Evolutionary conservation across 30 jellyfish, hydroid and myxozoan genomes (phyloP).

Genomic region (Turritopsis rubra): DNA sequence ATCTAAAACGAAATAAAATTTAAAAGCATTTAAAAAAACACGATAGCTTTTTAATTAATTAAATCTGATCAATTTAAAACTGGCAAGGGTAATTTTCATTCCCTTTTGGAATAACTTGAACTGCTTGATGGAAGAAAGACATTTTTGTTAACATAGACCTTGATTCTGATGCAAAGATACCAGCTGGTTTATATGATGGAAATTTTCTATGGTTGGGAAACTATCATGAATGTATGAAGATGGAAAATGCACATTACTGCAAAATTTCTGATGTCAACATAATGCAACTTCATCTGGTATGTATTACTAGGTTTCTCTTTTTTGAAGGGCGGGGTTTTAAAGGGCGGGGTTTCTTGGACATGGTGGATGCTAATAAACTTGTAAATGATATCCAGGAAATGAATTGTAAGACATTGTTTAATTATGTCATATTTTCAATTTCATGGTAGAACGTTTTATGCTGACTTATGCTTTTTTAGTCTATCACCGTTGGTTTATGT

Average conservation of each 20-base stretch:
- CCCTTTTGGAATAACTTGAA: background rate
- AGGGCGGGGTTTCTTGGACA: too few species aligned
- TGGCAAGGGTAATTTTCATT: too few species aligned
- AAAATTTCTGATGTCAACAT: background rate
- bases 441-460: background rate
- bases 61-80: too few species aligned
- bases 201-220: conserved; percentile 17
- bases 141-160: conserved; percentile 23
- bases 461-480: background rate
- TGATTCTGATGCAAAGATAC: conserved; percentile 20
- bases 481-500: background rate
- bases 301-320: background rate
- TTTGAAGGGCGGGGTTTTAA: too few species aligned
- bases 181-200: conserved; percentile 21
- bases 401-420: too few species aligned
- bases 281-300: background rate
- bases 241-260: conserved; percentile 14
- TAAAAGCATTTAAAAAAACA: too few species aligned
- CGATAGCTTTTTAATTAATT: too few species aligned
- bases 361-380: too few species aligned
- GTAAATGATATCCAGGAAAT: too few species aligned
- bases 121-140: background rate
- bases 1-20: too few species aligned
- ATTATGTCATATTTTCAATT: too few species aligned
- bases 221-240: conserved; percentile 22